Percentiles rank a stretch among this genome's conserved stretches.
Evolutionary conservation across 64 coral and sea anemone genomes (phyloP).

Genomic region (Dendronephthya gigantea): DNA sequence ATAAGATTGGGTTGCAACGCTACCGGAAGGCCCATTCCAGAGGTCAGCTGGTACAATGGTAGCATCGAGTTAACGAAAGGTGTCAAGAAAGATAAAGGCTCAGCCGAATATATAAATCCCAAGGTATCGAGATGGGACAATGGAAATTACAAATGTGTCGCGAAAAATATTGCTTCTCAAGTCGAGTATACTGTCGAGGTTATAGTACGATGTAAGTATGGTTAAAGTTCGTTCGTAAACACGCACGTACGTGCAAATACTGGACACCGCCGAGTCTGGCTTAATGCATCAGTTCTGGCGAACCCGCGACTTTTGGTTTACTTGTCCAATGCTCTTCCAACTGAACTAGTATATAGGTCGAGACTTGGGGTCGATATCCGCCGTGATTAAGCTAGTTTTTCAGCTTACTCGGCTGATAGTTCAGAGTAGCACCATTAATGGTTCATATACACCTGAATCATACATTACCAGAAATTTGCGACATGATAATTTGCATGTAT

Average conservation of each 20-base stretch:
- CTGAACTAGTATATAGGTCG: too few species aligned
- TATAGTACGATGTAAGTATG: slow-evolving; percentile 4
- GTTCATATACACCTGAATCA: too few species aligned
- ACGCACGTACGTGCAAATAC: background rate
- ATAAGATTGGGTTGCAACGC: background rate
- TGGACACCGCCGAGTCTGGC: background rate
- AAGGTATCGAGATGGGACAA: background rate
- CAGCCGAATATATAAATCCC: background rate
- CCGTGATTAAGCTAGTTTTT: too few species aligned
- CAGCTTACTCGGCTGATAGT: too few species aligned
- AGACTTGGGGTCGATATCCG: too few species aligned
- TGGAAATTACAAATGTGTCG: background rate
- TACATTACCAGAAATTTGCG: too few species aligned
- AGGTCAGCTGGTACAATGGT: background rate
- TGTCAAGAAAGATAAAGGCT: too few species aligned
- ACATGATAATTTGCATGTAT: too few species aligned
- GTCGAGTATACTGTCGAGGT: slow-evolving; percentile 2
- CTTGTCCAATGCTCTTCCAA: background rate
- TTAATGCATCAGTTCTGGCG: background rate
- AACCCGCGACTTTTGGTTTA: background rate
- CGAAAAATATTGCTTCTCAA: background rate
- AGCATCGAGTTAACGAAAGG: background rate
- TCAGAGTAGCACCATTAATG: too few species aligned
- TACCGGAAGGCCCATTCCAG: background rate
- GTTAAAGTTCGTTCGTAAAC: too few species aligned